Conservation (phyloP, 1,140 invertebrate genomes). For the Drosophila neocordata region DNA sequence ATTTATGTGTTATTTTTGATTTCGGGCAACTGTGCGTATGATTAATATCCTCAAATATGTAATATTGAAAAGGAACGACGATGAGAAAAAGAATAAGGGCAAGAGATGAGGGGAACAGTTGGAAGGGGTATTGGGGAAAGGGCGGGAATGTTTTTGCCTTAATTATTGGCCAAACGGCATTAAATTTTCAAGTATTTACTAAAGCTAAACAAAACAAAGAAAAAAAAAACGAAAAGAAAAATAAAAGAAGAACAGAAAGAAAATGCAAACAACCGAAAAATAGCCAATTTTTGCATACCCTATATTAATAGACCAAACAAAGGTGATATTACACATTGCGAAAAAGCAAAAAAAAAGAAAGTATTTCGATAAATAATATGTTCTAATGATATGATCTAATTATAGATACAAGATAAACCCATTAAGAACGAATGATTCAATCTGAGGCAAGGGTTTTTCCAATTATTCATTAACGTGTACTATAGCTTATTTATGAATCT, state of each 20-base stretch:
- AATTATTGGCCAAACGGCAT: slow-evolving; percentile 79
- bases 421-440: too few species aligned
- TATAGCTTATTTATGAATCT: too few species aligned
- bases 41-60: slow-evolving; percentile 66
- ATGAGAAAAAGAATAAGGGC: not conserved
- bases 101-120: not conserved
- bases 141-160: slow-evolving; percentile 59
- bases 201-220: slow-evolving; percentile 76
- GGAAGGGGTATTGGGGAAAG: not conserved
- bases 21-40: slow-evolving; percentile 64
- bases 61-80: slow-evolving; percentile 23
- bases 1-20: slow-evolving; percentile 45
- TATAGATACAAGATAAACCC: too few species aligned
- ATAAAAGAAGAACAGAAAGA: slow-evolving; percentile 3
- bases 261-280: slow-evolving; percentile 18
- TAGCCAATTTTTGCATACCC: slow-evolving; percentile 11
- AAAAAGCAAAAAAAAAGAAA: too few species aligned
- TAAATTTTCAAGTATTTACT: slow-evolving; percentile 81
- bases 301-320: too few species aligned
- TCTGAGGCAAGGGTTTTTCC: too few species aligned
- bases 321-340: too few species aligned
- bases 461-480: too few species aligned
- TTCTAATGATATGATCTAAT: too few species aligned
- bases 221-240: slow-evolving; percentile 12
- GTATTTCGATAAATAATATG: too few species aligned